Evolutionary conservation across 2,113 vertebrate genomes (phyloP).

Genomic region (Megaleporinus macrocephalus): DNA sequence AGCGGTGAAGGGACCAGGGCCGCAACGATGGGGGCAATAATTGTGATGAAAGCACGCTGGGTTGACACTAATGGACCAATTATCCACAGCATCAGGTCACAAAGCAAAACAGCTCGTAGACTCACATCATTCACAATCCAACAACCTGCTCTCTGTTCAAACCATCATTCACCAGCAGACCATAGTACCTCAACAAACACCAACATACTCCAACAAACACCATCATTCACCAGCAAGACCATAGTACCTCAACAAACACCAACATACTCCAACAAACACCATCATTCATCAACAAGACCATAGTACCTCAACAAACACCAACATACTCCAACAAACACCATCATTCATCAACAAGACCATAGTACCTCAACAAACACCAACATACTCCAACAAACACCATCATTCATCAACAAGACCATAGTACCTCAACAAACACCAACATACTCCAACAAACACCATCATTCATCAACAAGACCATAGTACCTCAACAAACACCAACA

Average conservation of each 20-base stretch:
- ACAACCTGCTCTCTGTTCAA: no score
- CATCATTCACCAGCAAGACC: no score
- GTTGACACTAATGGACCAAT: conserved; percentile 17
- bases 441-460: background rate
- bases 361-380: no score
- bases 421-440: background rate
- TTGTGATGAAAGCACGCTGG: background rate
- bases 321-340: no score
- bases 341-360: background rate
- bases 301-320: no score
- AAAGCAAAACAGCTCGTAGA: background rate
- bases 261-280: no score
- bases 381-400: background rate
- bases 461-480: background rate
- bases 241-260: no score
- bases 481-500: background rate
- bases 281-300: no score
- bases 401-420: no score
- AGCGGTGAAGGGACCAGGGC: background rate
- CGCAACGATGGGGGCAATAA: background rate
- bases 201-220: no score
- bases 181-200: no score
- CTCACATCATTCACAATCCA: background rate
- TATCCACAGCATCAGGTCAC: background rate
- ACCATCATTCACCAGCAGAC: no score